phyloP scores from a whole-genome alignment of 30 jellyfish, hydroid and myxozoan species.

The Pelagia noctiluca region DNA sequence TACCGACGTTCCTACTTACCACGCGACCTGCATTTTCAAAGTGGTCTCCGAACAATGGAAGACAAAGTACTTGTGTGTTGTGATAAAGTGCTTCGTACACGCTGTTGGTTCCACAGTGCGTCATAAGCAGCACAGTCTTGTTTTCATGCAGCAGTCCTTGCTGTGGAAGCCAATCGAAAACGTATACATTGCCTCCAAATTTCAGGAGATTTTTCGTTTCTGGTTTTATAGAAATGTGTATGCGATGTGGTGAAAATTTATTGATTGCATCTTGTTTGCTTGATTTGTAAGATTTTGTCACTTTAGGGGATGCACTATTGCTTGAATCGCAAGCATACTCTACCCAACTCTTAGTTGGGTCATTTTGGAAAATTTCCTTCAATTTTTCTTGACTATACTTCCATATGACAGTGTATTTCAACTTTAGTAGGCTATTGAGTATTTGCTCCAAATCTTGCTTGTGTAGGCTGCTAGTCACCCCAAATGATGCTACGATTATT shows the following conservation, averaged over 20 bases:
- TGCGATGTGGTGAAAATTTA: too few species aligned
- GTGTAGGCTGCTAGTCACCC: slow-evolving; percentile 46
- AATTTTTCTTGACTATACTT: slow-evolving; percentile 38
- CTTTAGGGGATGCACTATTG: too few species aligned
- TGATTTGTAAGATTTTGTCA: too few species aligned
- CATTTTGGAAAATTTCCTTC: not conserved
- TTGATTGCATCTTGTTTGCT: too few species aligned
- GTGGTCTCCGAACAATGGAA: slow-evolving; percentile 84
- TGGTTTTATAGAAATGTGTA: too few species aligned
- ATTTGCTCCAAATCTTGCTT: slow-evolving; percentile 4
- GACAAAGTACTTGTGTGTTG: slow-evolving; percentile 52
- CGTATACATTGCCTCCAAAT: slow-evolving; percentile 50
- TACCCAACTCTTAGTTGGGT: not conserved
- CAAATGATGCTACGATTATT: slow-evolving; percentile 67
- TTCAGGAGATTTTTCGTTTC: slow-evolving; percentile 14
- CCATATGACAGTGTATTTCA: slow-evolving; percentile 60
- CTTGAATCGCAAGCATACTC: not conserved
- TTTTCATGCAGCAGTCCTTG: slow-evolving; percentile 53
- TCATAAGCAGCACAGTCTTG: slow-evolving; percentile 36
- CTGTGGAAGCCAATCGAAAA: slow-evolving; percentile 81
- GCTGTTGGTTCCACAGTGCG: slow-evolving; percentile 84
- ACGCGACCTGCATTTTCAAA: slow-evolving; percentile 74
- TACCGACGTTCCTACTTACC: slow-evolving; percentile 62
- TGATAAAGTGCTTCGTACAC: slow-evolving; percentile 80
- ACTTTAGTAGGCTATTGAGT: slow-evolving; percentile 12